Percentiles rank a stretch among this genome's conserved stretches.
Evolutionary conservation across 2,113 vertebrate species (phyloP).

Genomic region (Varanus komodoensis): DNA sequence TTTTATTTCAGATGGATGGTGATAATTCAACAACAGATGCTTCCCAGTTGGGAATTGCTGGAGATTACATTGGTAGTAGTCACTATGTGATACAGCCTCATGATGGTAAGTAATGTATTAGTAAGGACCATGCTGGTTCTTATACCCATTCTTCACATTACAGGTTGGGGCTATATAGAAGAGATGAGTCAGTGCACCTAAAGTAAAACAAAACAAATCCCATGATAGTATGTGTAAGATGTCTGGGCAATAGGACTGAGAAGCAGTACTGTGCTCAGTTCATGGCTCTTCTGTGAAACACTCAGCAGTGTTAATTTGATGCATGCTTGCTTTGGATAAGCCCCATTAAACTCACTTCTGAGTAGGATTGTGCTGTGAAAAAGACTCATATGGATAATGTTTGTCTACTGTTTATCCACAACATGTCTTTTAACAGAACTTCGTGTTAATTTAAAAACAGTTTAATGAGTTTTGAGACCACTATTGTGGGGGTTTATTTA

Average conservation of each 20-base stretch:
- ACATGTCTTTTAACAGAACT: neutral
- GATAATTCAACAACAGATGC: slow-evolving; percentile 95
- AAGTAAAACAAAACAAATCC: neutral
- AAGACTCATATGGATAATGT: neutral
- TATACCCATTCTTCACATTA: neutral
- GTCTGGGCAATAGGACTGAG: neutral
- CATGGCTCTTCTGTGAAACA: neutral
- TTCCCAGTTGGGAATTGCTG: slow-evolving; percentile 94
- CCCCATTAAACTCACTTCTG: neutral
- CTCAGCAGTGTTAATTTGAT: neutral
- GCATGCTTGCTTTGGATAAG: neutral
- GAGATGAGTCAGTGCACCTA: neutral
- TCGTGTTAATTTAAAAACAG: neutral
- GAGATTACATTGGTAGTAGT: slow-evolving; percentile 92
- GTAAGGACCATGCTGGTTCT: neutral
- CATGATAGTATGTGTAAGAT: neutral
- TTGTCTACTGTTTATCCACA: neutral
- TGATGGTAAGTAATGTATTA: slow-evolving; percentile 83
- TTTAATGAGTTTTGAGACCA: no score
- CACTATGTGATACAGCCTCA: slow-evolving; percentile 97
- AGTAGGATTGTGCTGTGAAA: neutral
- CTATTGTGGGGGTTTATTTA: neutral
- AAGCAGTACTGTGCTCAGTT: neutral
- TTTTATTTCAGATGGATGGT: slow-evolving; percentile 90
- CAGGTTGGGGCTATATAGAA: neutral